Conservation (phyloP, 2,797 vertebrate genomes). For the Eulemur albifrons region DNA sequence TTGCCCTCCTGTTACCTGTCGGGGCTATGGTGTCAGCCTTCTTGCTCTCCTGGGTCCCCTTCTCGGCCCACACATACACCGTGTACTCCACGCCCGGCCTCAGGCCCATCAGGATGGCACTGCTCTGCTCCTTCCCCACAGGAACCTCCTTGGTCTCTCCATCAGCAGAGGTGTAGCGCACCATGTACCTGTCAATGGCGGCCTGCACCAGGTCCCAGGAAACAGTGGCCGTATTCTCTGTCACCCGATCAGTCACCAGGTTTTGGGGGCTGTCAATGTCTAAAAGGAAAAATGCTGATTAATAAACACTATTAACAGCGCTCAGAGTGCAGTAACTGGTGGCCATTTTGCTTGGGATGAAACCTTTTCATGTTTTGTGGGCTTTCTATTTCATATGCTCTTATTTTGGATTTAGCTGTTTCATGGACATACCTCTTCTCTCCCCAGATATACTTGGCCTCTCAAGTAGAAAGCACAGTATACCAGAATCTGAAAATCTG, state of each 20-base stretch:
- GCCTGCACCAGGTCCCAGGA: constrained; percentile 87
- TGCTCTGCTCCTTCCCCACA: constrained; percentile 81
- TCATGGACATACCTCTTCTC: neutral
- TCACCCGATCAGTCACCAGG: constrained; percentile 83
- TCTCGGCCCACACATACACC: constrained; percentile 87
- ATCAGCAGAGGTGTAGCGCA: constrained; percentile 85
- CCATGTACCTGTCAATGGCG: constrained; percentile 86
- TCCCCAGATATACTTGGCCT: neutral
- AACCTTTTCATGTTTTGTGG: neutral
- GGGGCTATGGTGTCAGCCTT: constrained; percentile 83
- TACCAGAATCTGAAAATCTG: neutral
- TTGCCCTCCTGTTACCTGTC: constrained; percentile 80
- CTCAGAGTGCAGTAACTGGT: neutral
- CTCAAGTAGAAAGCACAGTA: neutral
- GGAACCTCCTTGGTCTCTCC: constrained; percentile 82
- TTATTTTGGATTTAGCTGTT: neutral
- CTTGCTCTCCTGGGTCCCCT: constrained; percentile 85
- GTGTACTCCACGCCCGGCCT: constrained; percentile 85
- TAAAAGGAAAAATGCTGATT: constrained; percentile 59
- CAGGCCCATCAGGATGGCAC: constrained; percentile 83
- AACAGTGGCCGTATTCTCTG: constrained; percentile 85
- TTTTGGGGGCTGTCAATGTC: constrained; percentile 87
- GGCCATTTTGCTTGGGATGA: neutral
- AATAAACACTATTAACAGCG: neutral
- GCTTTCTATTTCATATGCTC: neutral